Percentiles rank a stretch among this genome's conserved stretches.
phyloP scores from a whole-genome alignment of 2,797 vertebrate species.

The Chiloscyllium punctatum region DNA sequence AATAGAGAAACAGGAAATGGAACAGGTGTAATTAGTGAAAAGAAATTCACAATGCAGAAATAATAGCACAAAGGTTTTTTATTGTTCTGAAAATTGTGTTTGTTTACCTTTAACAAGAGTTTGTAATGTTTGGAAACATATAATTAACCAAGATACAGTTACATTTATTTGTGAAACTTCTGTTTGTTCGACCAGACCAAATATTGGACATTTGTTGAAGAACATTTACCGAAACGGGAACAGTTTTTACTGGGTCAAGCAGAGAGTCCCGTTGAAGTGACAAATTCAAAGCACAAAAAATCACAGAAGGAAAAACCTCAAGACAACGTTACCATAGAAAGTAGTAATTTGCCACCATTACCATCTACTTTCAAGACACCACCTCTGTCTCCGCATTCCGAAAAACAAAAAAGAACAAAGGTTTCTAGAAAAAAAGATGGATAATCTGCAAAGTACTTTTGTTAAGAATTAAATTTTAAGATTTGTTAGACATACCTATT shows the following conservation, averaged over 20 bases:
- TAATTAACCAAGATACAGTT: background rate
- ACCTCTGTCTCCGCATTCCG: background rate
- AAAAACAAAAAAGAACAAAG: background rate
- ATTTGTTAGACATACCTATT: background rate
- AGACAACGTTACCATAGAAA: constrained; percentile 42
- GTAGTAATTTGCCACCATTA: constrained; percentile 50
- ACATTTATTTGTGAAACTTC: constrained; percentile 42
- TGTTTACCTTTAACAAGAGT: background rate
- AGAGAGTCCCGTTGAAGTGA: constrained; percentile 55
- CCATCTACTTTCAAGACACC: constrained; percentile 41
- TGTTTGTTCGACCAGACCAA: constrained; percentile 59
- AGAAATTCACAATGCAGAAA: background rate
- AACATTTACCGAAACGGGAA: constrained; percentile 75
- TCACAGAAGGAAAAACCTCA: constrained; percentile 47
- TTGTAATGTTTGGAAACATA: background rate
- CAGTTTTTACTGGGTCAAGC: constrained; percentile 72
- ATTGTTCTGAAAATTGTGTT: background rate
- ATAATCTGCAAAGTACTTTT: background rate
- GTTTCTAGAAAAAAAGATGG: background rate
- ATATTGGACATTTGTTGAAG: constrained; percentile 77
- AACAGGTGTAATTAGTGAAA: background rate
- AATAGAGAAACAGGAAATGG: background rate
- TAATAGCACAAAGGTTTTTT: background rate
- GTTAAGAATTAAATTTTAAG: background rate
- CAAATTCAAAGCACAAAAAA: constrained; percentile 48